Base-by-base conservation (phyloP, 2,113 vertebrate genomes). In the Ammodytes dubius region DNA sequence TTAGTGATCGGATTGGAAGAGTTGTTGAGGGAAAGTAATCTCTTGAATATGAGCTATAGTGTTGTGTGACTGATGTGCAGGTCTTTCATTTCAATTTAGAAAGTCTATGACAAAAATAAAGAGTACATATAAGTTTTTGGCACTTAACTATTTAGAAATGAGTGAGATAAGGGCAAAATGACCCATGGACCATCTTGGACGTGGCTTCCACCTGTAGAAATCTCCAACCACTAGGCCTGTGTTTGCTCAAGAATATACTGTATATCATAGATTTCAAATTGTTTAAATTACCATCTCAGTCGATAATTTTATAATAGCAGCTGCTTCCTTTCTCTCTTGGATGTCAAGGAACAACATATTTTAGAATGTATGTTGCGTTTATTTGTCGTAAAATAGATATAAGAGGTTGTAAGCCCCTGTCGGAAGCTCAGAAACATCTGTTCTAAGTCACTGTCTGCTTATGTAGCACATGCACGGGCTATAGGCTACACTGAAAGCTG, bases 401-500 rank as follows among this genome's bases (percentile, higher is more conserved):
- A 81, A 70, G 54, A 74, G 0, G 3, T 14, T 60, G 1, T 76
- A 79, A 87, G 53, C 66, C 56, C 74, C 45, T 67, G 74, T 75
- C 65, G 57, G 65, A 52, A 64, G 68, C 74, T 73, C 69, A 57
- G 8, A 76, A 77, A 74, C 67, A 81, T 88, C 82, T 88, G 80
- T 56, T 81, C 49, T 77, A 64, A 6, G 58, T 81, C 79, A 75
- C 63, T 59, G 14, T 79, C 60, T 82, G 79, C 40, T 64, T 69
- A 72, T 87, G 80, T 27, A 47, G 75, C 68, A 80, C 49, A 68
- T 52, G 75, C 68, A 80, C 49, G 65, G 76, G 86, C 86, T 87
- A 85, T 87, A 6, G 69, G 54, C 47, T 58, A 2, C 17, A 43
- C 14, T 67, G 46, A 89, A 87, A 90, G 77, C 79, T 85, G 81